Conservation (phyloP, 2,113 vertebrate species). For the Turdus rufiventris region DNA sequence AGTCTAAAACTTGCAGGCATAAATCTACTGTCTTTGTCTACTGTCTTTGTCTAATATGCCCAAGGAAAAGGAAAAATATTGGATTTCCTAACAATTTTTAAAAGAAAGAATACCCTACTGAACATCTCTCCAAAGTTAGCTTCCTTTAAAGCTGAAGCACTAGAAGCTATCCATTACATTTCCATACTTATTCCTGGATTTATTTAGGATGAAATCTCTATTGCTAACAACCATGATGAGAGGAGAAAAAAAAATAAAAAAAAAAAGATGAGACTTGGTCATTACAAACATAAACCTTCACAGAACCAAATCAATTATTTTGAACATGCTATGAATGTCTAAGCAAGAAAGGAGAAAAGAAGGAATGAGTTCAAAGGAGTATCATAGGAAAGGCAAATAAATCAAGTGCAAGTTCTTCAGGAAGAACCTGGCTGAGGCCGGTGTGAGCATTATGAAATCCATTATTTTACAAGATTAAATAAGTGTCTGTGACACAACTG, state of each 20-base stretch:
- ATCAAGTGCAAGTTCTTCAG: background rate
- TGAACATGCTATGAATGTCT: background rate
- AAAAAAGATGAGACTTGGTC: background rate
- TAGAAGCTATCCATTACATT: background rate
- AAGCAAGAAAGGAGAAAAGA: background rate
- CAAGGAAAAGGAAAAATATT: background rate
- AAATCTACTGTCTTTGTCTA: background rate
- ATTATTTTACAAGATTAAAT: background rate
- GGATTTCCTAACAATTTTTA: background rate
- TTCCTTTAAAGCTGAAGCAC: background rate
- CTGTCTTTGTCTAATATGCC: background rate
- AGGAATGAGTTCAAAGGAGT: background rate
- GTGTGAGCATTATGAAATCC: background rate
- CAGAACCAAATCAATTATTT: background rate
- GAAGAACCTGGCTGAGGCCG: background rate
- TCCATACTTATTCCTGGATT: background rate
- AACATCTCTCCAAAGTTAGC: background rate
- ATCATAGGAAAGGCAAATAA: background rate
- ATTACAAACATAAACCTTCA: background rate
- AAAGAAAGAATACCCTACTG: background rate
- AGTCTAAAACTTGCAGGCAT: background rate
- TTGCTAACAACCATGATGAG: background rate
- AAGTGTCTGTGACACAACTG: background rate
- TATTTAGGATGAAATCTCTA: background rate
- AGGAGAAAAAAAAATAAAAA: rapidly evolving